Conservation (phyloP, 64 coral and sea anemone species). For the Porites australiensis region DNA sequence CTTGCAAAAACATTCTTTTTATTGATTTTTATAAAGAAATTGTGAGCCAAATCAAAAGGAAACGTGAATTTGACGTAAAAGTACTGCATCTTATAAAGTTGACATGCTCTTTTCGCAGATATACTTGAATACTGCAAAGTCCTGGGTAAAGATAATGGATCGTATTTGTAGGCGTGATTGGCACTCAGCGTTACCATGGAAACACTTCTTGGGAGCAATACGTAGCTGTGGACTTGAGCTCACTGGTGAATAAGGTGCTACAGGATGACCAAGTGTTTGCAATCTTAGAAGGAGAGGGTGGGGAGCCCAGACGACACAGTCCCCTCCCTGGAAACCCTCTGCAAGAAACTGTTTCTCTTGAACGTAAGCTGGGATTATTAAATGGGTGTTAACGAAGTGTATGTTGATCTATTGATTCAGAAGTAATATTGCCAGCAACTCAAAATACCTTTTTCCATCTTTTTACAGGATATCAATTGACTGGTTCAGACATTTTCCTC, state of each 20-base stretch:
- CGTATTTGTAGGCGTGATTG: neutral
- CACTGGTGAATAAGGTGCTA: constrained; percentile 5
- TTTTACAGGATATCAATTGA: neutral
- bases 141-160: constrained; percentile 32
- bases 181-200: constrained; percentile 21
- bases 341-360: neutral
- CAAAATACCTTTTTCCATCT: neutral
- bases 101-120: neutral
- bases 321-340: neutral
- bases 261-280: constrained; percentile 48
- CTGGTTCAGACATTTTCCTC: neutral
- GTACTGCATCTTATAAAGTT: too few species aligned
- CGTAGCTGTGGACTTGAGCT: neutral
- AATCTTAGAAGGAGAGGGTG: neutral
- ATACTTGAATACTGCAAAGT: constrained; percentile 24
- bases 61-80: too few species aligned
- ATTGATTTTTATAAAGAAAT: too few species aligned
- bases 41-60: too few species aligned
- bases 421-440: neutral
- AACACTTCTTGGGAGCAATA: constrained; percentile 10
- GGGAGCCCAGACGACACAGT: neutral
- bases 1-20: too few species aligned
- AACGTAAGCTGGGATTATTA: neutral
- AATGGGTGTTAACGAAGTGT: neutral
- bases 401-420: too few species aligned